A percentile compares a stretch with the other conserved stretches of the same genome.
These are phyloP conservation scores for Lerema accius DNA, from an alignment of 1,140 invertebrate genomes.

Conservation along the genomic window DNA sequence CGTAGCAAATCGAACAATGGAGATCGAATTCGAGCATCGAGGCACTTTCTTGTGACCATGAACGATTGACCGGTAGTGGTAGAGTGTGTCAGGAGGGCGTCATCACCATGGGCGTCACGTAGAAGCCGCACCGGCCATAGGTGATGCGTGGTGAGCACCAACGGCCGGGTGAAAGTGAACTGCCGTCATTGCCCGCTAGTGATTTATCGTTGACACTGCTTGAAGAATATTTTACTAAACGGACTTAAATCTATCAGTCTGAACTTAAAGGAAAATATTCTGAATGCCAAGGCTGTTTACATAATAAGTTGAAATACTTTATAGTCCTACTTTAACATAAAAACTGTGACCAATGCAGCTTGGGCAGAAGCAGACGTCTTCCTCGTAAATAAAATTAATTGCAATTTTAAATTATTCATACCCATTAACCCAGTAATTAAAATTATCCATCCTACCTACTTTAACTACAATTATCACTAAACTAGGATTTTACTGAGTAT, in stretches of 20 bases:
- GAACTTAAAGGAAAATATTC: not conserved
- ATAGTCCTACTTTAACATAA: too few species aligned
- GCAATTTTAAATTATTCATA: not conserved
- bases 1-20: slow-evolving; percentile 39
- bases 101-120: slow-evolving; percentile 54
- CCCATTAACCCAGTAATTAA: not conserved
- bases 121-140: slow-evolving; percentile 31
- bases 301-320: too few species aligned
- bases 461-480: not conserved
- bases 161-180: slow-evolving; percentile 58
- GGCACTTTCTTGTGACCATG: slow-evolving; percentile 56
- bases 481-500: not conserved
- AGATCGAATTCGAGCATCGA: slow-evolving; percentile 32
- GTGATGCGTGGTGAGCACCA: slow-evolving; percentile 49
- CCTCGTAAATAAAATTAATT: not conserved
- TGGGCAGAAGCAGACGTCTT: not conserved
- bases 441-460: not conserved
- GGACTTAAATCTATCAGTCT: not conserved
- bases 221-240: slow-evolving; percentile 20
- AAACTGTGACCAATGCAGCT: not conserved
- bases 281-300: not conserved
- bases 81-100: slow-evolving; percentile 55
- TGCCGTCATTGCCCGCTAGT: slow-evolving; percentile 21
- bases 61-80: slow-evolving; percentile 40
- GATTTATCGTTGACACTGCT: slow-evolving; percentile 2